Conservation (phyloP, 2,888 invertebrate genomes). For the Calameuta filiformis region DNA sequence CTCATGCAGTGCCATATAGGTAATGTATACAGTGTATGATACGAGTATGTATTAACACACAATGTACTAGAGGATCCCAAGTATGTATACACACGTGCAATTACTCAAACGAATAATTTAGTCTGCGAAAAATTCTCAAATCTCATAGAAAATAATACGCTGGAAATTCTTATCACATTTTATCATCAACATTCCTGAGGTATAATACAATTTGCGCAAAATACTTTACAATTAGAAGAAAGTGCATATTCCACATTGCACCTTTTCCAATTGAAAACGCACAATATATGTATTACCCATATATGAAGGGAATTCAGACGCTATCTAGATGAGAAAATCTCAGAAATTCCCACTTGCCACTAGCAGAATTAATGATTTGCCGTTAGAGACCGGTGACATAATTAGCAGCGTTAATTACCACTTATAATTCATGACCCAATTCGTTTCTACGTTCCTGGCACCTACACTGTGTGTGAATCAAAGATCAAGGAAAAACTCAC, state of each 20-base stretch:
- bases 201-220: not conserved
- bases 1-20: not conserved
- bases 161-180: not conserved
- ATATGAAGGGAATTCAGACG: not conserved
- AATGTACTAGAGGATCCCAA: not conserved
- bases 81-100: not conserved
- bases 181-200: not conserved
- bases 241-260: not conserved
- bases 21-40: not conserved
- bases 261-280: not conserved
- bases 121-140: not conserved
- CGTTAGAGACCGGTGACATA: not conserved
- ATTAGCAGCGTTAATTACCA: not conserved
- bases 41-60: not conserved
- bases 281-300: not conserved
- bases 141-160: not conserved
- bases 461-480: not conserved
- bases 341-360: not conserved
- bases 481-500: not conserved
- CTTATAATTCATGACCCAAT: not conserved
- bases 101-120: not conserved
- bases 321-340: not conserved
- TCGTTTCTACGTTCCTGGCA: not conserved
- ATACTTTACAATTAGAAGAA: not conserved
- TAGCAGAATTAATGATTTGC: not conserved